These are phyloP conservation scores for Drosophila antonietae DNA, from an alignment of 2,888 invertebrate species.

Conservation along the genomic window DNA sequence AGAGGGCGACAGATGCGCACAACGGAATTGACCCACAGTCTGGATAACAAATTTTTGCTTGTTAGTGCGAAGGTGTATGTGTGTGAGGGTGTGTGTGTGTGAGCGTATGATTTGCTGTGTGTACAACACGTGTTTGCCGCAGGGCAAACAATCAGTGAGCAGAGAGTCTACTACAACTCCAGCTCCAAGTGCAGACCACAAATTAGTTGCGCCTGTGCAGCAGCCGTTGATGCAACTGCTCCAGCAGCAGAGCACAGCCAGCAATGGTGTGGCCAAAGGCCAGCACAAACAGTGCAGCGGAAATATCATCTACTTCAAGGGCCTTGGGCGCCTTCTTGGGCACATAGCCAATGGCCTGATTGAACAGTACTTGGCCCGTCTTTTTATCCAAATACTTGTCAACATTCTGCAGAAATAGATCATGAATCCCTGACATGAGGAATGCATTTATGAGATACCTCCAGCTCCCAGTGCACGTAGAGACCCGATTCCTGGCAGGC, in stretches of 20 bases:
- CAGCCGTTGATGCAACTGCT: conserved; percentile 48
- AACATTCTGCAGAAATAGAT: conserved; percentile 48
- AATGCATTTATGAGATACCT: conserved; percentile 43
- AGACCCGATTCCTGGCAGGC: conserved; percentile 80
- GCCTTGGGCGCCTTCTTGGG: conserved; percentile 71
- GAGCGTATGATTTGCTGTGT: conserved; percentile 15
- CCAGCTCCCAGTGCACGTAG: conserved; percentile 80
- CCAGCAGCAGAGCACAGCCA: conserved; percentile 63
- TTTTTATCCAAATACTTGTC: conserved; percentile 74
- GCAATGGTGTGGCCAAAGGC: conserved; percentile 75
- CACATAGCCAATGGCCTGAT: conserved; percentile 64
- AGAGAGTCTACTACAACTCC: conserved; percentile 12
- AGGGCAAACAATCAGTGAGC: conserved; percentile 53
- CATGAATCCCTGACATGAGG: neutral
- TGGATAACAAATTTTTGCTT: conserved; percentile 41
- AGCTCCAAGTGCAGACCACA: conserved; percentile 31
- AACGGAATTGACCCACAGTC: conserved; percentile 23
- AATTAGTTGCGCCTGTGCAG: conserved; percentile 48
- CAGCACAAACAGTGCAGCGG: conserved; percentile 79
- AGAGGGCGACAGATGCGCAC: neutral
- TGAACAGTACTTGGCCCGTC: conserved; percentile 71
- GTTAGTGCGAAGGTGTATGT: conserved; percentile 4
- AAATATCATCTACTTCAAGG: conserved; percentile 79
- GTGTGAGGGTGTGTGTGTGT: neutral
- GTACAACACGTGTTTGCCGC: conserved; percentile 41